Conservation (phyloP, 2,797 vertebrate genomes). For the Monodelphis domestica region DNA sequence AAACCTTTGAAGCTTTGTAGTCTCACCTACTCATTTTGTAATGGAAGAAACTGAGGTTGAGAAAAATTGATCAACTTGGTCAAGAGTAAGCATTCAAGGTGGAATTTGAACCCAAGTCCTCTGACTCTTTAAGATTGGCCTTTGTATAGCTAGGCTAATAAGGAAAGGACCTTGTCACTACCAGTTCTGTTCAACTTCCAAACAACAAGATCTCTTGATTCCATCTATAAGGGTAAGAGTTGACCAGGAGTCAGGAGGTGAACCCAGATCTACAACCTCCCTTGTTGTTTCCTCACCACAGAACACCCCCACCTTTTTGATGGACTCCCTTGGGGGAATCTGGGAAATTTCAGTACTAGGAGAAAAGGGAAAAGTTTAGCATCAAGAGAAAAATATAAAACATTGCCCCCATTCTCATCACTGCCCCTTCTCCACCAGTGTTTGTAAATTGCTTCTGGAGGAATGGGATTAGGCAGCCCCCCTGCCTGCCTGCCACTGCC, state of each 20-base stretch:
- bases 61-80: neutral
- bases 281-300: neutral
- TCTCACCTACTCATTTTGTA: neutral
- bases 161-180: neutral
- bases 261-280: neutral
- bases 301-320: neutral
- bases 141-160: neutral
- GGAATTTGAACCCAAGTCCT: neutral
- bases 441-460: neutral
- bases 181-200: neutral
- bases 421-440: neutral
- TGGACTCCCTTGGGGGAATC: neutral
- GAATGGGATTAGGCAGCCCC: conserved; percentile 76
- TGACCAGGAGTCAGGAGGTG: neutral
- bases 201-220: neutral
- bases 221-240: neutral
- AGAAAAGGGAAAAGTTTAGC: neutral
- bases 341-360: neutral
- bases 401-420: conserved; percentile 12
- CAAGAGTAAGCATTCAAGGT: neutral
- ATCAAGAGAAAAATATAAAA: neutral
- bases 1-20: neutral
- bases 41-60: neutral
- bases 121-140: neutral
- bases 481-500: conserved; percentile 77